phyloP scores from a whole-genome alignment of 2,113 vertebrate species.

The Pterophyllum scalare region DNA sequence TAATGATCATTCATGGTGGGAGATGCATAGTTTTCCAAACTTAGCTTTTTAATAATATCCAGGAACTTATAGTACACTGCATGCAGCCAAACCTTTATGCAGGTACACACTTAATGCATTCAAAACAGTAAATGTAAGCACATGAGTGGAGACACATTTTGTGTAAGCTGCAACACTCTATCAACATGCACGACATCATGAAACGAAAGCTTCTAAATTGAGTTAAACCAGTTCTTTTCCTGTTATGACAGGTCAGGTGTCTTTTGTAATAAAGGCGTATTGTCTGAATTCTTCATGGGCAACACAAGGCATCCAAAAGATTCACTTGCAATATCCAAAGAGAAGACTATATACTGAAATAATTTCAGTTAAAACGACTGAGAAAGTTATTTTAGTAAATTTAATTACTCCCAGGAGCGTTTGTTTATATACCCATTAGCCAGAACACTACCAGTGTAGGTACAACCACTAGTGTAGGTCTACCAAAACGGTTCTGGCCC shows the following conservation, averaged over 20 bases:
- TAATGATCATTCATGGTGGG: not conserved
- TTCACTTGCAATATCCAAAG: not conserved
- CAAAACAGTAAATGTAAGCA: too few relatives aligned
- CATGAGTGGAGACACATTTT: too few relatives aligned
- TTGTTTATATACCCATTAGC: not conserved
- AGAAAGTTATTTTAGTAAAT: not conserved
- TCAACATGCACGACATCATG: too few relatives aligned
- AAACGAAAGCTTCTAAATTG: too few relatives aligned
- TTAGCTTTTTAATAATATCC: not conserved
- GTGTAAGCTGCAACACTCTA: too few relatives aligned
- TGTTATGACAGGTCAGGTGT: not conserved
- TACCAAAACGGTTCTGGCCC: not conserved
- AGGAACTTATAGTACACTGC: not conserved
- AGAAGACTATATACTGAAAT: not conserved
- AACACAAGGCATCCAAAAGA: not conserved
- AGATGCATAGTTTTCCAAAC: not conserved
- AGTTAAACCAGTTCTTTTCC: not conserved
- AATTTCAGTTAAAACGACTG: not conserved
- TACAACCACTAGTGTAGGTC: not conserved
- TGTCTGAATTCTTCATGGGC: not conserved
- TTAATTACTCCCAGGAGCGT: not conserved
- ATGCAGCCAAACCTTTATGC: not conserved
- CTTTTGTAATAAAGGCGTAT: not conserved
- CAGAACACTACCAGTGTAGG: not conserved
- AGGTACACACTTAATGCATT: too few relatives aligned